Percentiles rank a stretch among this genome's conserved stretches.
phyloP scores from a whole-genome alignment of 1,140 invertebrate genomes.

The Trachelipus rathkii region DNA sequence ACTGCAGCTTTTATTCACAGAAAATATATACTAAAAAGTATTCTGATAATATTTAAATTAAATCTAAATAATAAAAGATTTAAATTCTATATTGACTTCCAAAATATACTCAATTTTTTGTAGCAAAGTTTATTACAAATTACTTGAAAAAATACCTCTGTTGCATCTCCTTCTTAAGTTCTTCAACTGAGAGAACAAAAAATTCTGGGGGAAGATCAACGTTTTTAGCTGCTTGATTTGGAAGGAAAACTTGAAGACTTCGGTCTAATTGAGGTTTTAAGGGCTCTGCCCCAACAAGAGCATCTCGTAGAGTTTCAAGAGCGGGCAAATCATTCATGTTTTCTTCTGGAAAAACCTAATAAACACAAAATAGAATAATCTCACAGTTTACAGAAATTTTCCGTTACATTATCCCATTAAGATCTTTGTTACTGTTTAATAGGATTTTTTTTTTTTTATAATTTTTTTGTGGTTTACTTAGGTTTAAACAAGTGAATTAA shows the following conservation, averaged over 20 bases:
- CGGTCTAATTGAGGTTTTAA: constrained; percentile 78
- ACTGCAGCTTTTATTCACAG: too few species aligned
- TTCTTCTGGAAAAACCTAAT: constrained; percentile 60
- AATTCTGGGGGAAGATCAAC: constrained; percentile 75
- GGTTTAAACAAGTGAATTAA: too few species aligned
- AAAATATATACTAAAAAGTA: too few species aligned
- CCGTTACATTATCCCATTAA: too few species aligned
- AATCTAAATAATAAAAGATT: too few species aligned
- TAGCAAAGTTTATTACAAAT: constrained; percentile 11
- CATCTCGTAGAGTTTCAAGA: constrained; percentile 65
- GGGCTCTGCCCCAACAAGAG: constrained; percentile 70
- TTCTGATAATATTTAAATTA: too few species aligned
- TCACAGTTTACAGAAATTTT: too few species aligned
- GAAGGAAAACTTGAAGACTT: constrained; percentile 75
- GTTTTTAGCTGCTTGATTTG: constrained; percentile 64
- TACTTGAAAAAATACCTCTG: constrained; percentile 55
- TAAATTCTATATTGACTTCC: too few species aligned
- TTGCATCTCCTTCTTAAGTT: constrained; percentile 78
- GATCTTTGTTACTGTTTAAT: too few species aligned
- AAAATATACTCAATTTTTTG: too few species aligned
- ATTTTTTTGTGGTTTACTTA: too few species aligned
- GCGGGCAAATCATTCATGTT: constrained; percentile 56
- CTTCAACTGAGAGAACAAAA: constrained; percentile 70
- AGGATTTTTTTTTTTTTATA: too few species aligned
- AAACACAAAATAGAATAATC: constrained; percentile 45